Evolutionary conservation across 2,113 vertebrate species (phyloP).

Genomic region (Madoqua kirkii): DNA sequence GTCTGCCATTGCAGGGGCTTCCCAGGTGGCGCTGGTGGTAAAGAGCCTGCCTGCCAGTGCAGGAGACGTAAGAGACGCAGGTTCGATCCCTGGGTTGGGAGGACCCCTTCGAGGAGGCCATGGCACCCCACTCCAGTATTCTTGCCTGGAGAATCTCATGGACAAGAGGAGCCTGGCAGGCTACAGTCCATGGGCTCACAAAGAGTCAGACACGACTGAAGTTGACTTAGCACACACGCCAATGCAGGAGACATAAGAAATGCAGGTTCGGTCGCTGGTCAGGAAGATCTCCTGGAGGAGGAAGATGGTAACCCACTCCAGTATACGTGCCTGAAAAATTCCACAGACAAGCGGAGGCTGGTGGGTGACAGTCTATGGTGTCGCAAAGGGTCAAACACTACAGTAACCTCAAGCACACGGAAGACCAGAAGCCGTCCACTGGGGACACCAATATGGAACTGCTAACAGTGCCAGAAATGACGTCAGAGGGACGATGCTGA

Average conservation of each 20-base stretch:
- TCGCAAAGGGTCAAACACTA: no score
- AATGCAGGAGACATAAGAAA: neutral
- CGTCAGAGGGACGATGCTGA: no score
- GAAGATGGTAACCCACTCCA: neutral
- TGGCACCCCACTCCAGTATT: neutral
- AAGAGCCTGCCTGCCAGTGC: neutral
- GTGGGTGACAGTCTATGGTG: rapidly evolving
- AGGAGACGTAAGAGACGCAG: neutral
- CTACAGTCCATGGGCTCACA: neutral
- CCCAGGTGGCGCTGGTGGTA: neutral
- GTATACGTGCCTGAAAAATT: neutral
- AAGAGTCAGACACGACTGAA: no score
- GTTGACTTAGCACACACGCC: neutral
- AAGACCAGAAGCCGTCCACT: no score
- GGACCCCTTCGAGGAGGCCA: neutral
- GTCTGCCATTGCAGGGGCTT: neutral
- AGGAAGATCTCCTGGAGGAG: neutral
- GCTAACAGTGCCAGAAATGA: no score
- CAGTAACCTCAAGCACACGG: no score
- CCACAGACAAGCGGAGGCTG: neutral
- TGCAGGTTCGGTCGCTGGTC: neutral
- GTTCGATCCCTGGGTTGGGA: neutral
- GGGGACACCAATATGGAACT: no score
- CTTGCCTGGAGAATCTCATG: neutral
- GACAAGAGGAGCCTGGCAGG: neutral